Evolutionary conservation across 2,113 vertebrate genomes (phyloP).

Genomic region (Corvus cornix): DNA sequence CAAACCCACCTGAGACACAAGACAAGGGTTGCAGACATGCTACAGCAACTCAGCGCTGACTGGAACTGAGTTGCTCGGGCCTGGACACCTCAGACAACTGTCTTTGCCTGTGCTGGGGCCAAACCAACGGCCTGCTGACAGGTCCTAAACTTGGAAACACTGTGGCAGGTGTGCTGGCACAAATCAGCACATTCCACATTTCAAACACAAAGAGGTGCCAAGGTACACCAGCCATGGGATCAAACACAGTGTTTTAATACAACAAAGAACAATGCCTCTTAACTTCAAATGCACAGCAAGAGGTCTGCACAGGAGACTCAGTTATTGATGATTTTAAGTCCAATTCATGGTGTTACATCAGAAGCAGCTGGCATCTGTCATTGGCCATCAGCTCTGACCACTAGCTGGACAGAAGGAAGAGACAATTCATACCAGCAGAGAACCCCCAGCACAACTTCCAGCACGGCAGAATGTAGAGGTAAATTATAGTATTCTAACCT

Average conservation of each 20-base stretch:
- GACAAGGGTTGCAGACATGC: background rate
- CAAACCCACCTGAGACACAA: background rate
- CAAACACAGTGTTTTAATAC: background rate
- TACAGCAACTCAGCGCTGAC: background rate
- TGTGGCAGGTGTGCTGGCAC: background rate
- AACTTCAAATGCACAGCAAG: background rate
- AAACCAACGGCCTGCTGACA: background rate
- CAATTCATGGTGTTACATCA: background rate
- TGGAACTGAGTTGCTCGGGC: background rate
- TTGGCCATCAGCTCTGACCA: background rate
- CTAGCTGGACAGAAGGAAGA: background rate
- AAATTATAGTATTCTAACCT: slow-evolving; percentile 76
- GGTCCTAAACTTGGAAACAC: background rate
- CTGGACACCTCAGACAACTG: background rate
- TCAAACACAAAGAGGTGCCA: background rate
- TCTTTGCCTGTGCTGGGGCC: background rate
- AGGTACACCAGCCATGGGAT: background rate
- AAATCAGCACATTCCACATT: background rate
- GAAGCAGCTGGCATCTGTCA: background rate
- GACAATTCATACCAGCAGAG: background rate
- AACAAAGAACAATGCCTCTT: background rate
- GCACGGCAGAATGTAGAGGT: background rate
- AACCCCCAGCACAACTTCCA: background rate
- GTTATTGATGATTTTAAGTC: background rate
- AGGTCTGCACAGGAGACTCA: background rate